phyloP scores from a whole-genome alignment of 2,797 vertebrate species.

The Cirrhinus molitorella region DNA sequence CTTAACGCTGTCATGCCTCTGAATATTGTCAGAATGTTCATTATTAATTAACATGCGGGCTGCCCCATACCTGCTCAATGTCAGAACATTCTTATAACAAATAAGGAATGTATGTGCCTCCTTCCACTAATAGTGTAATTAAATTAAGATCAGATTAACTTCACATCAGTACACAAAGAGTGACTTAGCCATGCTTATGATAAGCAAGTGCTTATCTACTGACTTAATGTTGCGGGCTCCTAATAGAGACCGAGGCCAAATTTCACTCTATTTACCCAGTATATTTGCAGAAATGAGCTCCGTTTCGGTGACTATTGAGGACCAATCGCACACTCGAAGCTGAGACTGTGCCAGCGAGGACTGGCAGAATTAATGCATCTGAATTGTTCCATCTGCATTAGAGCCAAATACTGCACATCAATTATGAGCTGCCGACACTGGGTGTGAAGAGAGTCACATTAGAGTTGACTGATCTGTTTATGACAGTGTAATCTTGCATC shows the following conservation, averaged over 20 bases:
- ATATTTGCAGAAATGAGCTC: conserved; percentile 66
- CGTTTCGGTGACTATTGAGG: conserved; percentile 69
- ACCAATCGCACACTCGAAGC: conserved; percentile 70
- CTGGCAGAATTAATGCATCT: conserved; percentile 67
- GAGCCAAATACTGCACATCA: conserved; percentile 76
- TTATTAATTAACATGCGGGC: conserved; percentile 90
- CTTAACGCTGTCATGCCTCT: conserved; percentile 89
- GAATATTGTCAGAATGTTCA: conserved; percentile 91
- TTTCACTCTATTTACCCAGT: conserved; percentile 72
- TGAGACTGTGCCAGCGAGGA: conserved; percentile 69
- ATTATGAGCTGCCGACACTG: conserved; percentile 78
- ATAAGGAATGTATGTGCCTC: conserved; percentile 82
- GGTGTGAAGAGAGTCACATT: conserved; percentile 57
- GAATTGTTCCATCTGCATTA: conserved; percentile 75
- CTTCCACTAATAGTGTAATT: conserved; percentile 82
- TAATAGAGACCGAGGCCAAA: conserved; percentile 70
- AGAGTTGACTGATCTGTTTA: conserved; percentile 61
- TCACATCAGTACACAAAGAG: conserved; percentile 79
- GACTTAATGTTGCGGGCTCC: conserved; percentile 47
- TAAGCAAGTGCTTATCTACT: conserved; percentile 70
- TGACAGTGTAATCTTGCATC: conserved; percentile 61
- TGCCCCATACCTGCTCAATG: conserved; percentile 89
- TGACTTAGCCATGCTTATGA: conserved; percentile 68
- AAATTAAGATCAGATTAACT: conserved; percentile 89
- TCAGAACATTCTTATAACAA: conserved; percentile 88